Evolutionary conservation across 1,140 invertebrate genomes (phyloP), one percentile per base, ranked within the genome.

Genomic region (Neomicropteryx cornuta): DNA sequence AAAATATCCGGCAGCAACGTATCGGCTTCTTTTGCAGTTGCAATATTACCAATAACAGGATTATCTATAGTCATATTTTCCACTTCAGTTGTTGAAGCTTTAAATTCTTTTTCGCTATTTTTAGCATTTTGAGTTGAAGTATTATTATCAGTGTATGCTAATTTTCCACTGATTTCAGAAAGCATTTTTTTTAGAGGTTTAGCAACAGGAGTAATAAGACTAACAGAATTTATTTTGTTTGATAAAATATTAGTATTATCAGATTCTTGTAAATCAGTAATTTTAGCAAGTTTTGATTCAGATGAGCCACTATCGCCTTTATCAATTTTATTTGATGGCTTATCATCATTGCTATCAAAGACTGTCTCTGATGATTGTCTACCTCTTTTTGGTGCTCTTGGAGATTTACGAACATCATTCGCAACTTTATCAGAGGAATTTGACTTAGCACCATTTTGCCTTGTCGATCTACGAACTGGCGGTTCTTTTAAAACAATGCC

Each of bases 331-430:
- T 47, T 51, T 14, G 40, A 38, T 6, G 45, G 18, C 46, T 75
- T 74, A 20, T 79, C 76, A 20, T 75, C 72, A 10, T 58, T 66
- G 21, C 71, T 72, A 24, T 79, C 73, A 4, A 75, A 65, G 0
- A 76, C 71, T 2, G 73, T 76, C 41, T 78, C 75, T 0, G 77
- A 81, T 1, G 62, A 62, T 49, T 76, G 71, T 34, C 77, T 64
- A 44, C 73, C 71, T 36, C 76, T 71, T 17, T 75, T 71, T 10
- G 55, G 58, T 4, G 72, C 68, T 46, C 79, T 68, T 0, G 78
- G 68, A 18, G 78, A 79, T 50, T 81, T 81, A 20, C 76, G 53
- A 0, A 66, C 62, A 38, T 76, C 75, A 0, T 47, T 29, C 33
- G 38, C 47, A 30, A 36, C 18, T 44, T 63, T 66, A 11, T 68